Evolutionary conservation across 2,888 invertebrate genomes (phyloP).

Genomic region (Synanthedon tipuliformis): DNA sequence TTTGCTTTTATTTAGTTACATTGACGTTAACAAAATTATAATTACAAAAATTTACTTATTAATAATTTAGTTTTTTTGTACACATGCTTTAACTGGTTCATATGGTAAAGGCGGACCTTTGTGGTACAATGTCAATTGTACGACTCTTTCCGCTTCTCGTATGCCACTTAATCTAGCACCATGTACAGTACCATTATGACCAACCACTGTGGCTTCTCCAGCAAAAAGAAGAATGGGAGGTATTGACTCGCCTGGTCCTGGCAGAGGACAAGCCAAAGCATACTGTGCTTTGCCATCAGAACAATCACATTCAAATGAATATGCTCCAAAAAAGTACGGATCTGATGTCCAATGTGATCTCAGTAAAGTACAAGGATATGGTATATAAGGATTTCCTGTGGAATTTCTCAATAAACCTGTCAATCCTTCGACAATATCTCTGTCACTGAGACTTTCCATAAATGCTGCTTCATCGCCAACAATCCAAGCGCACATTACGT

Average conservation of each 20-base stretch:
- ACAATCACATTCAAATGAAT: conserved; percentile 67
- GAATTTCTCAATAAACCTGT: conserved; percentile 73
- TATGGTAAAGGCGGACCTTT: conserved; percentile 53
- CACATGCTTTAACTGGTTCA: neutral
- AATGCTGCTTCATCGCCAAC: conserved; percentile 75
- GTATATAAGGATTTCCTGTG: conserved; percentile 72
- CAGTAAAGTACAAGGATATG: conserved; percentile 75
- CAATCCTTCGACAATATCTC: conserved; percentile 73
- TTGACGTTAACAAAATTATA: too few relatives aligned
- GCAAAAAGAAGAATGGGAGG: conserved; percentile 82
- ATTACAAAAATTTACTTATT: too few relatives aligned
- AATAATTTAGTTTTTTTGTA: too few relatives aligned
- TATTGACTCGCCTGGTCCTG: conserved; percentile 68
- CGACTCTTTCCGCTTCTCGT: conserved; percentile 80
- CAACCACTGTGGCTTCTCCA: conserved; percentile 84
- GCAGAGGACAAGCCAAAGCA: conserved; percentile 74
- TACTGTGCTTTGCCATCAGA: conserved; percentile 37
- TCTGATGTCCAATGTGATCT: conserved; percentile 81
- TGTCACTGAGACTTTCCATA: conserved; percentile 76
- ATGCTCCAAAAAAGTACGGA: conserved; percentile 78
- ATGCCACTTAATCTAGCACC: conserved; percentile 83
- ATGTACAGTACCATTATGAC: conserved; percentile 80
- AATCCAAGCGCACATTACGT: conserved; percentile 78
- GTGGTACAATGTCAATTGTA: conserved; percentile 70
- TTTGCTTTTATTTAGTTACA: too few relatives aligned